phyloP scores from a whole-genome alignment of 92 coral and sea anemone genomes.

The Palythoa caribaeorum region DNA sequence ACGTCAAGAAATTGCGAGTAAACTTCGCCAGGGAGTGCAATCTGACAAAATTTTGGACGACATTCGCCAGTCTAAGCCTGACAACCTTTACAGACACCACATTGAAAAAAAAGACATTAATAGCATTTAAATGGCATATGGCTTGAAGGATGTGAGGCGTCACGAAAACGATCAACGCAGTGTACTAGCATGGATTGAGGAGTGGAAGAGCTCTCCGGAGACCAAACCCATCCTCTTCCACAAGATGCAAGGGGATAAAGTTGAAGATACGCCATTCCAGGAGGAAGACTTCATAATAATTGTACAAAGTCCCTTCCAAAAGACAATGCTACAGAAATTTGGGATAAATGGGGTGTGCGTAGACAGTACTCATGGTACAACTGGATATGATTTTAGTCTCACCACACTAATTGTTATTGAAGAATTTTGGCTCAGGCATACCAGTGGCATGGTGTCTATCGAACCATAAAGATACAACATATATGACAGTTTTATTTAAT shows the following conservation, averaged over 20 bases:
- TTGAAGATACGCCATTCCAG: constrained; percentile 39
- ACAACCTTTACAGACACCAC: constrained; percentile 54
- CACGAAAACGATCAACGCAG: constrained; percentile 66
- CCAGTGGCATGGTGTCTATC: constrained; percentile 73
- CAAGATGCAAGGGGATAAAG: constrained; percentile 63
- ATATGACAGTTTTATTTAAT: constrained; percentile 47
- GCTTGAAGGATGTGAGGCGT: constrained; percentile 49
- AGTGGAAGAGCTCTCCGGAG: constrained; percentile 47
- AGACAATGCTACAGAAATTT: constrained; percentile 50
- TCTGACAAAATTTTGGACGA: constrained; percentile 53
- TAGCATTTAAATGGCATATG: constrained; percentile 31
- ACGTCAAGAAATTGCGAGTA: constrained; percentile 67
- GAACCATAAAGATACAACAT: constrained; percentile 57
- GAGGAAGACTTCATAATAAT: constrained; percentile 55
- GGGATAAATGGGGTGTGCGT: constrained; percentile 58
- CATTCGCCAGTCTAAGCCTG: constrained; percentile 47
- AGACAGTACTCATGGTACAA: constrained; percentile 68
- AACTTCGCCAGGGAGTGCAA: constrained; percentile 60
- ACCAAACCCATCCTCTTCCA: constrained; percentile 59
- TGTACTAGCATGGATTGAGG: constrained; percentile 62
- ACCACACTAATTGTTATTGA: constrained; percentile 62
- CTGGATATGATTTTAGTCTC: constrained; percentile 63
- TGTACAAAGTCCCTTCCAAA: constrained; percentile 56
- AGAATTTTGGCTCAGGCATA: constrained; percentile 69
- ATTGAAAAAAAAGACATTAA: constrained; percentile 52